Evolutionary conservation across 2,113 vertebrate genomes (phyloP), one percentile per base, ranked within the genome.

Genomic region (Dicentrarchus labrax): DNA sequence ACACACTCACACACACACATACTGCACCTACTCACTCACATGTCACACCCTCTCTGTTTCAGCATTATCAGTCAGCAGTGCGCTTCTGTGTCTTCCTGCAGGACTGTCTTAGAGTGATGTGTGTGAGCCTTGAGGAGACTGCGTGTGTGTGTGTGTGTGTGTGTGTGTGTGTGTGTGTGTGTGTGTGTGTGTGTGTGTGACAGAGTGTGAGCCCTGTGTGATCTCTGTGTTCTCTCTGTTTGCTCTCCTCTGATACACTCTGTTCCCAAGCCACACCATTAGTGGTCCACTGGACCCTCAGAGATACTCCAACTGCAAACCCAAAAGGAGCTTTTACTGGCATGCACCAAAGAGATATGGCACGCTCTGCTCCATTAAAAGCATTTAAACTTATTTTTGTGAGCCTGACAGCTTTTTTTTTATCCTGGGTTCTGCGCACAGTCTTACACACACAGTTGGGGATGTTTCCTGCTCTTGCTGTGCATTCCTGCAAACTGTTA

Each of bases 331-430:
- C 86, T 90, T 76, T 86, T 87, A 69, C 79, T 72, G 47, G 65
- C 65, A 22, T n/a, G 61, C 66, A 82, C 77, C 74, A 75, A 77
- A 80, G 78, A 82, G 76, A 88, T 76, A 50, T 5, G 43, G 11
- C 86, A 56, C 62, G 62, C 80, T 83, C 64, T 39, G 80, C 91
- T 93, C 84, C 90, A 90, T 91, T 90, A 90, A 88, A 87, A 85
- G 72, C 86, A 89, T 89, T 91, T 85, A 76, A 72, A 81, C 76
- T 69, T 88, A 78, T 89, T 88, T 90, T 84, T 80, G 75, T 81
- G 66, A 78, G 62, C 71, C 45, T 76, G 82, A 74, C 81, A 83
- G 80, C 60, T 83, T 85, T 56, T 74, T 62, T 60, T 72, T 56
- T 16, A 71, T 67, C 39, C 62, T 60, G 22, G 45, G 30, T 74